Base-by-base conservation (phyloP, 2,113 vertebrate genomes). In the Baryphthengus martii region DNA sequence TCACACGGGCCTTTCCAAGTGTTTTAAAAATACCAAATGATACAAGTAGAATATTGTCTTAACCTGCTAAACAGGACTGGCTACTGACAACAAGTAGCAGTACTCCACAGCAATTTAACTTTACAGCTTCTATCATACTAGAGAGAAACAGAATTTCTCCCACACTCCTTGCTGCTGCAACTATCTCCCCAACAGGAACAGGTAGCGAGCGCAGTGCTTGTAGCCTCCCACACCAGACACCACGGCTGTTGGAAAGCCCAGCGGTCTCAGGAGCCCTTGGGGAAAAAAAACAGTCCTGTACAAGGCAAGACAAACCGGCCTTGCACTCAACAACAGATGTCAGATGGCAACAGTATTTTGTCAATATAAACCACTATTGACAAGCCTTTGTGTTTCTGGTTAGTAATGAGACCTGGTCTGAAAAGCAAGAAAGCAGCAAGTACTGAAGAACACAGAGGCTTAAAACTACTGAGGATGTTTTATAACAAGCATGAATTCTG, bases 31-130 rank as follows among this genome's bases (percentile, higher is more conserved):
- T 66, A 53, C 20, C 62, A 40, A 47, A n/a, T 52, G 40, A 74
- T 77, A 33, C 2, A 42, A 50, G 62, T 24, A 49, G 13, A 55
- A 40, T 63, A 86, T 33, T 61, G 61, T 37, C 56, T 77, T 72
- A 91, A 86, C 85, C 90, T 72, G 95, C 68, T 85, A 7, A 90
- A 93, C 76, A 59, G 93, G 78, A 92, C 28, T 4, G 47, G 52
- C 62, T 77, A 61, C 59, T 0, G 0, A 77, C 37, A 78, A 40
- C 17, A 71, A 67, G 52, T 3, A 65, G 53, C 55, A 61, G 45
- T 76, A 78, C 50, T 72, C 58, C 17, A 29, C 18, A 47, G 40
- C 39, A 44, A 71, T 59, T 90, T 58, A 89, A 55, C 42, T 67
- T 91, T 55, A 67, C 65, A 40, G 26, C n/a, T 62, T 91, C 15